Evolutionary conservation across 2,113 vertebrate genomes (phyloP).

Genomic region (Raja brachyura): DNA sequence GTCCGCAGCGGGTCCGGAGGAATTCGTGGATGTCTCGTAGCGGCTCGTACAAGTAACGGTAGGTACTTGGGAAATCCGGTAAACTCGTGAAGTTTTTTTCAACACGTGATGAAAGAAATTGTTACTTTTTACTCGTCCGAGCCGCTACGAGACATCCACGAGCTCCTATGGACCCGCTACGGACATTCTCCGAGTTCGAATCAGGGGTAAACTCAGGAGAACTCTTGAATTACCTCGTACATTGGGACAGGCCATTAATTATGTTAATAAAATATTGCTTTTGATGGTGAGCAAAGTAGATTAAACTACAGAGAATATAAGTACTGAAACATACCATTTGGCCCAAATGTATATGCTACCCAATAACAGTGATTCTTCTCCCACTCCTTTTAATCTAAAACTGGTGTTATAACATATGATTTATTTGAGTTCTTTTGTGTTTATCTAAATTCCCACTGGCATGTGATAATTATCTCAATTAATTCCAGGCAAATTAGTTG

Average conservation of each 20-base stretch:
- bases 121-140: no score
- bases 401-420: background rate
- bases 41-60: no score
- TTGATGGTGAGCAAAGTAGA: background rate
- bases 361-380: background rate
- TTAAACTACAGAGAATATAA: background rate
- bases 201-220: no score
- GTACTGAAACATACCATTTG: background rate
- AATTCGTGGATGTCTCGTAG: no score
- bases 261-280: background rate
- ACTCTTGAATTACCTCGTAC: no score
- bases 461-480: background rate
- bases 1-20: no score
- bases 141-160: no score
- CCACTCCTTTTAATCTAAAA: background rate
- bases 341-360: background rate
- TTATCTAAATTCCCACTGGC: background rate
- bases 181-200: no score
- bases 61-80: no score
- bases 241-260: background rate
- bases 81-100: no score
- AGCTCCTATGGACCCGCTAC: no score
- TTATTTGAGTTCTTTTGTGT: background rate
- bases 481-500: background rate
- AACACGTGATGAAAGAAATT: no score